phyloP scores from a whole-genome alignment of 2,888 invertebrate genomes.

The Drosophila paranaensis region DNA sequence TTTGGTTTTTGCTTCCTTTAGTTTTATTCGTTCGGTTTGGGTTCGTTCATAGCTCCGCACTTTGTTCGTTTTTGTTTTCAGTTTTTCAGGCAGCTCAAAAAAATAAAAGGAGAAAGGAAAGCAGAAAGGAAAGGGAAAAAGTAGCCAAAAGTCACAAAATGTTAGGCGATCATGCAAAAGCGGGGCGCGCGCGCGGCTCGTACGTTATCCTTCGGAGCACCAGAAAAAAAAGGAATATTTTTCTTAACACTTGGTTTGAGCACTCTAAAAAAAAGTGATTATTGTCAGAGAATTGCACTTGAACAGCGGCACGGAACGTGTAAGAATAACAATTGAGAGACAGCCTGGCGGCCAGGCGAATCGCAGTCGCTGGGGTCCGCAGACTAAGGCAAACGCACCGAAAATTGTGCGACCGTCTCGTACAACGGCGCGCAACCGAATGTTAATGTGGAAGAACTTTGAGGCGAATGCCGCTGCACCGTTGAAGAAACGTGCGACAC shows the following conservation, averaged over 20 bases:
- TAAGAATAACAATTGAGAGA: constrained; percentile 31
- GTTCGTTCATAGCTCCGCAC: constrained; percentile 13
- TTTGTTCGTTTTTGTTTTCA: neutral
- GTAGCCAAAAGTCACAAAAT: constrained; percentile 6
- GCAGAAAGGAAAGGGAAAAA: neutral
- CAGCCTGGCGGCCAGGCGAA: constrained; percentile 47
- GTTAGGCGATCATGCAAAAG: constrained; percentile 38
- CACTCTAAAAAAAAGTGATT: constrained; percentile 62
- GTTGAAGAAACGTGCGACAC: constrained; percentile 31
- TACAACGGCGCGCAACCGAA: constrained; percentile 85
- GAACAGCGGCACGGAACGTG: constrained; percentile 21
- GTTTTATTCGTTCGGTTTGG: constrained; percentile 12
- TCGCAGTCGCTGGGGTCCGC: constrained; percentile 17
- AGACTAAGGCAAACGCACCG: constrained; percentile 70
- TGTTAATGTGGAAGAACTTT: constrained; percentile 75
- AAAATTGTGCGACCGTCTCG: constrained; percentile 84
- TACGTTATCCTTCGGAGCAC: constrained; percentile 33
- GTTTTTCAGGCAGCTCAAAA: neutral
- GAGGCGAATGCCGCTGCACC: constrained; percentile 47
- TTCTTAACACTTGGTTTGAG: constrained; percentile 39
- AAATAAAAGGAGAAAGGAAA: neutral
- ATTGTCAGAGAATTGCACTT: constrained; percentile 42
- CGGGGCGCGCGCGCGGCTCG: constrained; percentile 16
- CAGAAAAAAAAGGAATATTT: constrained; percentile 27
- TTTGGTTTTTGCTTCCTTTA: neutral